Percentiles rank a stretch among this genome's conserved stretches.
phyloP scores from a whole-genome alignment of 2,113 vertebrate genomes.

The Pao palembangensis region DNA sequence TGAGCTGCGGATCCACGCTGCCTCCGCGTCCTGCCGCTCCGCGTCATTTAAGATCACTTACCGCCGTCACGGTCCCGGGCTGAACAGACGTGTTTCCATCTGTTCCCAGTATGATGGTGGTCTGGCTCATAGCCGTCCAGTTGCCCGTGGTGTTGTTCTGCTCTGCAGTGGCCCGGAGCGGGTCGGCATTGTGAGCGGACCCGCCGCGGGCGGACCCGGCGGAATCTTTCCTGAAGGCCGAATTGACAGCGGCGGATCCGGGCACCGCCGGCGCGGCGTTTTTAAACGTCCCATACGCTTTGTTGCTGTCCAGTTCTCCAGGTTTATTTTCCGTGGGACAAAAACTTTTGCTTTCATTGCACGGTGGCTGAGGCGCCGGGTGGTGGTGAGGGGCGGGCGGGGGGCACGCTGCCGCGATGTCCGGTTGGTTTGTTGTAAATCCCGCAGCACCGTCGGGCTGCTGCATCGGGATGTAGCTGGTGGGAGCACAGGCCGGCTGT shows the following conservation, averaged over 20 bases:
- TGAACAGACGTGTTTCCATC: conserved; percentile 92
- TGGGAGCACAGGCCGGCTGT: conserved; percentile 71
- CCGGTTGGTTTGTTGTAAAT: conserved; percentile 71
- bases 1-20: neutral
- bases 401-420: conserved; percentile 65
- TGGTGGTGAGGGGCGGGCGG: conserved; percentile 49
- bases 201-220: conserved; percentile 76
- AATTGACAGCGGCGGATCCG: conserved; percentile 65
- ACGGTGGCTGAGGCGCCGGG: conserved; percentile 66
- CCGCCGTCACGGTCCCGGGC: conserved; percentile 79
- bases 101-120: conserved; percentile 90
- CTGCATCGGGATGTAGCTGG: conserved; percentile 64
- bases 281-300: conserved; percentile 85
- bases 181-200: conserved; percentile 71
- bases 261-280: conserved; percentile 67
- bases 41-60: conserved; percentile 72
- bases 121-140: conserved; percentile 92
- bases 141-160: conserved; percentile 81
- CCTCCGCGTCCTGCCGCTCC: too few species aligned
- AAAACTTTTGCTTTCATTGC: conserved; percentile 79
- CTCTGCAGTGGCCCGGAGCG: conserved; percentile 73
- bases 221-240: conserved; percentile 73
- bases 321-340: conserved; percentile 72
- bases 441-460: conserved; percentile 69
- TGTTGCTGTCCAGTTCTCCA: conserved; percentile 77